These are phyloP conservation scores for Agapornis roseicollis DNA, from an alignment of 2,113 vertebrate species.

Conservation along the genomic window DNA sequence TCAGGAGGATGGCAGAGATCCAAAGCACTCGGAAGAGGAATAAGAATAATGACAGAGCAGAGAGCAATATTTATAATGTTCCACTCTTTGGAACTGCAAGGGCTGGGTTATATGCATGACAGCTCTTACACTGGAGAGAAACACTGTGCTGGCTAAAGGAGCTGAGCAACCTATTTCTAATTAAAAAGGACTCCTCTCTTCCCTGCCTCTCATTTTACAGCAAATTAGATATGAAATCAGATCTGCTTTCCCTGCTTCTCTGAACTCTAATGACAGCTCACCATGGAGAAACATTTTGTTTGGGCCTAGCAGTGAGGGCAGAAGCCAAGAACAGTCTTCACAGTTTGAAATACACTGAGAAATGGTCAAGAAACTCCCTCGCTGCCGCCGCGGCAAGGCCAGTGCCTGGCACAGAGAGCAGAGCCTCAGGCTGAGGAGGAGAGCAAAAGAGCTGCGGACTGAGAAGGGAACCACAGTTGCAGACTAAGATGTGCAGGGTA, in stretches of 20 bases:
- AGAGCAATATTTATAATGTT: background rate
- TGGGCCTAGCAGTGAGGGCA: background rate
- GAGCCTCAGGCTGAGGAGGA: background rate
- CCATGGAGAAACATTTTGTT: slow-evolving; percentile 55
- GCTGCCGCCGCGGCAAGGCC: background rate
- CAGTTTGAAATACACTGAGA: background rate
- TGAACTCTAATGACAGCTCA: background rate
- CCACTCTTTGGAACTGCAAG: slow-evolving; percentile 20
- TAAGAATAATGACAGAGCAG: background rate
- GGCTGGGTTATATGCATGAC: background rate
- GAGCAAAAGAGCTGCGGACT: background rate
- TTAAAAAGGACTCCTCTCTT: slow-evolving; percentile 51
- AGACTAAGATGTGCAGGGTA: background rate
- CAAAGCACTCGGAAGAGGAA: slow-evolving; percentile 17
- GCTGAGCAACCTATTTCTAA: slow-evolving; percentile 21
- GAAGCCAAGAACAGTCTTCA: slow-evolving; percentile 27
- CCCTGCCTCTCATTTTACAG: slow-evolving; percentile 45
- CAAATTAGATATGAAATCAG: slow-evolving; percentile 59
- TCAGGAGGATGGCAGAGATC: background rate
- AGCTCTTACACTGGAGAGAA: background rate
- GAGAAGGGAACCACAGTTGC: background rate
- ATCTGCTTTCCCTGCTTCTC: slow-evolving; percentile 41
- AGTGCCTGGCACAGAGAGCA: background rate
- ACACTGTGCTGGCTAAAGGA: background rate
- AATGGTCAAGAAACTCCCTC: background rate